A percentile compares a stretch with the other conserved stretches of the same genome.
These are phyloP conservation scores for Cyaniris semiargus DNA, from an alignment of 2,888 invertebrate species.

Conservation along the genomic window DNA sequence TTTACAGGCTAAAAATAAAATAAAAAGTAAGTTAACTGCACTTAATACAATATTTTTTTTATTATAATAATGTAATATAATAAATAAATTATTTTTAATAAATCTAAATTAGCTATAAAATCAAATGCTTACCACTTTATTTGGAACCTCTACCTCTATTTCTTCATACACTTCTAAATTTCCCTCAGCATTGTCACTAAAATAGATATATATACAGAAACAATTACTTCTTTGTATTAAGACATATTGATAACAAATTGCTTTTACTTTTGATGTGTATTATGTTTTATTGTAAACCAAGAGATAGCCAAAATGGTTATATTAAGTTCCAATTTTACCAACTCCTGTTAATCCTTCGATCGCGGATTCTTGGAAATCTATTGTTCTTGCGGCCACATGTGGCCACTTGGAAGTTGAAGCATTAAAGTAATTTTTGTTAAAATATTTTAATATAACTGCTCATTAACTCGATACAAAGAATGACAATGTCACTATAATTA, in stretches of 20 bases:
- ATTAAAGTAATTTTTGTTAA: too few relatives aligned
- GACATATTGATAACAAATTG: neutral
- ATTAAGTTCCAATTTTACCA: neutral
- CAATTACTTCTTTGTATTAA: neutral
- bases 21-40: neutral
- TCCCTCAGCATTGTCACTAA: slow-evolving; percentile 72
- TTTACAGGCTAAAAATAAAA: slow-evolving; percentile 59
- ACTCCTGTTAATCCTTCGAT: too few relatives aligned
- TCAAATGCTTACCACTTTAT: slow-evolving; percentile 60
- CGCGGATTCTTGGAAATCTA: too few relatives aligned
- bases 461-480: too few relatives aligned
- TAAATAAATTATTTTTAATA: neutral
- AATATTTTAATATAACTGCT: too few relatives aligned
- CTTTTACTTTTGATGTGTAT: neutral
- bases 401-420: too few relatives aligned
- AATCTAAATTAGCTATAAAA: neutral
- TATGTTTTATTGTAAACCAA: neutral
- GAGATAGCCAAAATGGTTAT: neutral
- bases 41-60: neutral
- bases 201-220: neutral
- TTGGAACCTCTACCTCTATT: slow-evolving; percentile 71
- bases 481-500: too few relatives aligned
- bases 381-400: too few relatives aligned
- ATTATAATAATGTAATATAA: neutral
- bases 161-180: slow-evolving; percentile 78